Evolutionary conservation across 2,888 invertebrate species (phyloP), one percentile per base, ranked within the genome.

Genomic region (Idaea biselata): DNA sequence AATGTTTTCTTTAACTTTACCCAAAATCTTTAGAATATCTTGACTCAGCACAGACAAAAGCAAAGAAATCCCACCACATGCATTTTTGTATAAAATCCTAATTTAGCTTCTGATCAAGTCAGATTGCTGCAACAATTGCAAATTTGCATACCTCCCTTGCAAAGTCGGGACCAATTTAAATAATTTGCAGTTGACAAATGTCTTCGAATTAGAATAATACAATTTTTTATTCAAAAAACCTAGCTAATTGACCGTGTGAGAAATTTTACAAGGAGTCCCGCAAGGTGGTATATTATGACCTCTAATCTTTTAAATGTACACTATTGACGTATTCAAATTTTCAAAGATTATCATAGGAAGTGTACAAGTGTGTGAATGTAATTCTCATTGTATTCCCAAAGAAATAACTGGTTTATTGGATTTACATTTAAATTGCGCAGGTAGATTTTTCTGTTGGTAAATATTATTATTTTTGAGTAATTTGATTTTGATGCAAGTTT

Each of bases 51-150:
- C 71, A 71, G 75, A 73, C 72, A 68, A 74, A 73, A 71, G 75
- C 71, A 74, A 72, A 76, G 80, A 81, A 68, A 70, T 82, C 79
- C 83, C 72, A 72, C 75, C 76, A 73, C 76, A 77, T 81, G 80
- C 82, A 82, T 85, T 84, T 84, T 83, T 87, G 91, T 85, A 91
- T 91, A 91, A 91, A 89, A 80, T 81, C 75, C 83, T 82, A 89
- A 86, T 91, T 91, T 88, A 80, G 78, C 79, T 81, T 74, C 82
- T 82, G 85, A 87, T 86, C 84, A 83, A 80, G 79, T 68, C 79
- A 82, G 87, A 89, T 88, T 84, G 83, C 80, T 73, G 77, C 74
- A 65, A 66, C 63, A 75, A 73, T 73, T 76, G 78, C 75, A 74
- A 79, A 88, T 89, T 89, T 88, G 87, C 89, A 90, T 90, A 74